Base-by-base conservation (phyloP, 2,797 vertebrate species). In the Danio aesculapii region DNA sequence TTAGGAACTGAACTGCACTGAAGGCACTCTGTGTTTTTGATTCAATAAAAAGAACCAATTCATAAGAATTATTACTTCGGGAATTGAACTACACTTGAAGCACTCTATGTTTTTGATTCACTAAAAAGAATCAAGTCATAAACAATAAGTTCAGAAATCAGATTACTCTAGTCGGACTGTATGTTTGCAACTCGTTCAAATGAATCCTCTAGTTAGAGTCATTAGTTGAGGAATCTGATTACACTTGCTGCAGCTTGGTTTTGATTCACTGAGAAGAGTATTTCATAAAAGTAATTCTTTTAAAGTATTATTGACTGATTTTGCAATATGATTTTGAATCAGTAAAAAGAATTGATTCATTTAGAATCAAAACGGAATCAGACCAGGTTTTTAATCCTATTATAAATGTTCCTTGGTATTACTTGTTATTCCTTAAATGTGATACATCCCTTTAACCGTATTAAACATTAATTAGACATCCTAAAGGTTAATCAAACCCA, bases 391-490 rank as follows among this genome's bases (percentile, higher is more conserved):
- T 52, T 5, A 16, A 10, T 50, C 14, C 21, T 69, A 39, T 69
- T 52, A 50, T 19, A 21, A 67, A 21, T 70, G 21, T 3, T 52
- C 8, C 13, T 16, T 39, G 16, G 49, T 68, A 16, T 68, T 50
- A 68, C 30, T 30, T 47, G 30, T 50, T 41, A 43, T 9, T 41
- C 41, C 14, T 14, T 39, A 3, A 13, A n/a, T 8, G n/a, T 3
- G 0, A 44, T 6, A n/a, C 43, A 21, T 19, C 63, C 9, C 9
- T 30, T 69, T 21, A 39, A 61, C 46, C 53, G n/a, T 9, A 43
- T 70, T 41, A 17, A 64, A 53, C 16, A 14, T 76, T 4, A 17
- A 41, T 62, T 75, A 63, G 41, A 69, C 53, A 41, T 59, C 41
- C 14, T 50, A 9, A 57, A 69, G 7, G 9, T 17, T 21, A 77